Base-by-base conservation (phyloP, 1,140 invertebrate species). In the Brachionus manjavacas region DNA sequence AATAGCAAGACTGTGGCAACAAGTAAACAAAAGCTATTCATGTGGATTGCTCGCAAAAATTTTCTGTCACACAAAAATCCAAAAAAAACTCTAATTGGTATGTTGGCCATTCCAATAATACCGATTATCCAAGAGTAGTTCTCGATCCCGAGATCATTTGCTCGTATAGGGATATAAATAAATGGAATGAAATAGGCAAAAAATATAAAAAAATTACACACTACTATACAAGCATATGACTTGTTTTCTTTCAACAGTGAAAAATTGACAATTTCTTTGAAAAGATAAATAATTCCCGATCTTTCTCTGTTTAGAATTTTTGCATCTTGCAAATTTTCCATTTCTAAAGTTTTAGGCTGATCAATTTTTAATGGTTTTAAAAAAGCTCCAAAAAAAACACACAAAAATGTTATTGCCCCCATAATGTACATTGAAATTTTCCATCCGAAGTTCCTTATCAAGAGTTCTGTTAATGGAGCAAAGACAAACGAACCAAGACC, bases 371-470 rank as follows among this genome's bases (percentile, higher is more conserved):
- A 14, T 49, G 72, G 72, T 49, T 23, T 76, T 16, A 76, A 49
- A 31, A 76, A 23, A 11, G 72, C 72, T 14, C 72, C 72, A n/a
- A 76, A 76, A 6, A 76, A 14, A 23, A 25, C 28, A 76, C 72
- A 76, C 41, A 39, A 12, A 14, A 76, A n/a, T n/a, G 41, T 35
- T 0, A 76, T 43, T 41, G 72, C 14, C 4, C 72, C 72, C 9
- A 76, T 23, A 20, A n/a, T 49, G 3, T 39, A 20, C 72, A 76
- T 35, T 20, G 72, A 39, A 11, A 88, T 87, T 78, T 86, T 85
- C 88, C 89, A 89, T 49, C 86, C 86, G 70, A 87, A 88, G 11
- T 86, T 85, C 2, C 85, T 79, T 16, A 89, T 76, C 2, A 90
- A 78, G 9, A 86, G 85, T 81, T 85, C 84, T n/a, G 85, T 86